phyloP scores from a whole-genome alignment of 2,113 vertebrate genomes.

The Chionis minor region DNA sequence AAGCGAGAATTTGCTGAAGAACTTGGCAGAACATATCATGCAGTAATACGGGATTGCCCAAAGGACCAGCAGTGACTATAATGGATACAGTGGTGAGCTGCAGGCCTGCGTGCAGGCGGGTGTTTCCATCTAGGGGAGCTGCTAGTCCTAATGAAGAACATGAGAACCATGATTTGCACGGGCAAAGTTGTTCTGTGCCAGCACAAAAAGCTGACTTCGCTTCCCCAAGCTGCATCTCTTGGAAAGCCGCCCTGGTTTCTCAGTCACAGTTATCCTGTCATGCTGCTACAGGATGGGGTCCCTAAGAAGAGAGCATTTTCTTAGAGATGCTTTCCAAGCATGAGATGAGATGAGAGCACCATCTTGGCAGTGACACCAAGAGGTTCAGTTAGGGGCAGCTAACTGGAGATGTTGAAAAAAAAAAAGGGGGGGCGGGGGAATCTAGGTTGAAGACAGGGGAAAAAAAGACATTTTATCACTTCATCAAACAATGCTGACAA shows the following conservation, averaged over 20 bases:
- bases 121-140: neutral
- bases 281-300: neutral
- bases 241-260: neutral
- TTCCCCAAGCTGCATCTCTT: neutral
- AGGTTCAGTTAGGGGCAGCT: neutral
- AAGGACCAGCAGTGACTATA: neutral
- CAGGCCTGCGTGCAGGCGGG: fast-evolving
- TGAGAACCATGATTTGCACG: neutral
- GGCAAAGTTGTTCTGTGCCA: neutral
- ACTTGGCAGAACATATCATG: neutral
- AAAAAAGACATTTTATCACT: neutral
- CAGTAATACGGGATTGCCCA: neutral
- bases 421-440: fast-evolving
- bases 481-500: neutral
- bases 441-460: neutral
- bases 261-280: neutral
- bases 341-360: neutral
- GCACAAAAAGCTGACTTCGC: neutral
- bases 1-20: neutral
- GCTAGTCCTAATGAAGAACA: neutral
- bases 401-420: neutral
- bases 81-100: neutral
- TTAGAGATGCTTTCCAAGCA: neutral
- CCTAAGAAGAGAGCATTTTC: neutral
- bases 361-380: neutral